Conservation (phyloP, 1,140 invertebrate species). For the Oryzaephilus surinamensis region DNA sequence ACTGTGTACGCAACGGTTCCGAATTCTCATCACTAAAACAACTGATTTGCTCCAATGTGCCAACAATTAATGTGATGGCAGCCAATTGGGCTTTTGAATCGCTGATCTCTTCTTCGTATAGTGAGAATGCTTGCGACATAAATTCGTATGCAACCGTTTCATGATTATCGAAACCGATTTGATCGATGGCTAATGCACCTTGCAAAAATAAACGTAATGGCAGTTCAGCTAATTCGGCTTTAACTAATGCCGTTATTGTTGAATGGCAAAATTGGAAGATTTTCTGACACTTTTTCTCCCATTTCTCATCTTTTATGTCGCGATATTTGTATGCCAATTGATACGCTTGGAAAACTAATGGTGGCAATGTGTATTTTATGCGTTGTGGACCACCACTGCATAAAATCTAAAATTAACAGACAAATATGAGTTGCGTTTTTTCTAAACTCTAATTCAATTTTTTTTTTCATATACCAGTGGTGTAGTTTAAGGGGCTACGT, state of each 20-base stretch:
- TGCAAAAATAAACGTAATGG: conserved; percentile 89
- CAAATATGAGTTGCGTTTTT: no score
- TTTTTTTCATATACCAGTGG: no score
- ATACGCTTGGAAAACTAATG: conserved; percentile 92
- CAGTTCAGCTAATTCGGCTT: conserved; percentile 87
- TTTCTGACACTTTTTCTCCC: conserved; percentile 97
- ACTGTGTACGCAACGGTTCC: conserved; percentile 91
- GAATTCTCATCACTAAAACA: conserved; percentile 95
- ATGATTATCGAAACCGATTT: conserved; percentile 87
- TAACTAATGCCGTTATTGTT: conserved; percentile 86
- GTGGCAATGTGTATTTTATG: conserved; percentile 88
- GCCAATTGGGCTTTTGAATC: conserved; percentile 95
- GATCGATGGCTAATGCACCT: conserved; percentile 85
- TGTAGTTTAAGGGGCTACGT: no score
- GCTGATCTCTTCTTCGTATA: conserved; percentile 98
- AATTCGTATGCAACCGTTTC: conserved; percentile 98
- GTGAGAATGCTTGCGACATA: conserved; percentile 90
- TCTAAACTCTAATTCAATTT: neutral
- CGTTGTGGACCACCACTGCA: conserved; percentile 76
- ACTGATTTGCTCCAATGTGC: conserved; percentile 88
- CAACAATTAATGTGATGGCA: conserved; percentile 91
- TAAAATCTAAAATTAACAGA: conserved; percentile 44
- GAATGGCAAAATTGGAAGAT: conserved; percentile 97
- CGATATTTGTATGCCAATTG: conserved; percentile 79
- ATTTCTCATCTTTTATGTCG: conserved; percentile 74